Evolutionary conservation across 2,888 invertebrate genomes (phyloP).

Genomic region (Brenthis daphne): DNA sequence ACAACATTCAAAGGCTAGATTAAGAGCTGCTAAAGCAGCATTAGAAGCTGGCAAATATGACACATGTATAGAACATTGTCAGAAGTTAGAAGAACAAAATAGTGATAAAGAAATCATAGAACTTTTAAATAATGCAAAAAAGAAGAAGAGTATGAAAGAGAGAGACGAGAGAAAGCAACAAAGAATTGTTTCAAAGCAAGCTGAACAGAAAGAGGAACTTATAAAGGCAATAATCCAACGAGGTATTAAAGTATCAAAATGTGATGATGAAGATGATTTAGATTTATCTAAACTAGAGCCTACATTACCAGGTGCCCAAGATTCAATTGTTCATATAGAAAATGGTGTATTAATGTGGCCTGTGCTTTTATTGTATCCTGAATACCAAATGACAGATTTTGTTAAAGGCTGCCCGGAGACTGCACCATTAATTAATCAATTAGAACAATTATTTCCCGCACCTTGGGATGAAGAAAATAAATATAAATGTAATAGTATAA

Average conservation of each 20-base stretch:
- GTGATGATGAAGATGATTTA: constrained; percentile 69
- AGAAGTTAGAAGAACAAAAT: constrained; percentile 83
- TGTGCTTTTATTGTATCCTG: constrained; percentile 93
- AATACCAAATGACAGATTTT: constrained; percentile 93
- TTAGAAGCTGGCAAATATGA: constrained; percentile 85
- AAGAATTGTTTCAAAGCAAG: constrained; percentile 63
- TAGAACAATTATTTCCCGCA: constrained; percentile 85
- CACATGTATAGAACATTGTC: constrained; percentile 87
- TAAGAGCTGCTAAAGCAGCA: constrained; percentile 89
- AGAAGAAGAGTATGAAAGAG: constrained; percentile 73
- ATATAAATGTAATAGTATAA: constrained; percentile 83
- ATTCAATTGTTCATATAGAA: constrained; percentile 84
- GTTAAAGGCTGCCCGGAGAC: constrained; percentile 91
- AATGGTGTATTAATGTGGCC: constrained; percentile 90
- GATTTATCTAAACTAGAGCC: constrained; percentile 83
- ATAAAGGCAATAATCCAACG: constrained; percentile 71
- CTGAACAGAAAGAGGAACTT: constrained; percentile 65
- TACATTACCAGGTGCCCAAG: constrained; percentile 84
- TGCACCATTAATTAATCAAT: constrained; percentile 74
- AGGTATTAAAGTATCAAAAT: constrained; percentile 80
- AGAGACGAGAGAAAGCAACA: constrained; percentile 81
- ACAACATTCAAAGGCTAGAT: constrained; percentile 88
- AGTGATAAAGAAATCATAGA: constrained; percentile 75
- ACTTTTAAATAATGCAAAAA: constrained; percentile 67
- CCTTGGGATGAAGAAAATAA: constrained; percentile 87